Percentiles rank a stretch among this genome's conserved stretches.
phyloP scores from a whole-genome alignment of 37 sponge, comb jelly and placozoan species.

The Aphrocallistes beatrix region DNA sequence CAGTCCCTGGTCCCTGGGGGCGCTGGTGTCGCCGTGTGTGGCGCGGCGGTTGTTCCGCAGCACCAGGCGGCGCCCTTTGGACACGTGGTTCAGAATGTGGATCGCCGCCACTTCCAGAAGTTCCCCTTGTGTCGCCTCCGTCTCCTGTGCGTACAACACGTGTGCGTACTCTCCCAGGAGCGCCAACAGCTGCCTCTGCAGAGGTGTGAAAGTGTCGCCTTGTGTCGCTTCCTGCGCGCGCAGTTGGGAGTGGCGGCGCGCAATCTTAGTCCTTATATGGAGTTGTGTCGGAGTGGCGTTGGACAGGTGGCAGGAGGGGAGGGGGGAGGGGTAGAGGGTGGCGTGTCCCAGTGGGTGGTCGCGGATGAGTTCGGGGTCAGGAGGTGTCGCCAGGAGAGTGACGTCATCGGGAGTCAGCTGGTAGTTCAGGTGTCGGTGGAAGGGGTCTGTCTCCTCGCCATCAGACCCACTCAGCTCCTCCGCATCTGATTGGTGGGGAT shows the following conservation, averaged over 20 bases:
- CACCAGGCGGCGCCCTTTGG: neutral
- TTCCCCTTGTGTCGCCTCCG: neutral
- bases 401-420: neutral
- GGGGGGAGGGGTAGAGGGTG: slow-evolving; percentile 5
- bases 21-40: neutral
- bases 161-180: neutral
- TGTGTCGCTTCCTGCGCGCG: neutral
- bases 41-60: neutral
- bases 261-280: neutral
- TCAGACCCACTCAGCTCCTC: neutral
- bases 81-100: neutral
- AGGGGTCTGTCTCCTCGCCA: neutral
- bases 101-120: neutral
- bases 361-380: neutral
- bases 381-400: neutral
- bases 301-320: neutral
- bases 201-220: neutral
- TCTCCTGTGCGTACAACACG: neutral
- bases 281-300: neutral
- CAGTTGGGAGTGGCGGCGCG: neutral
- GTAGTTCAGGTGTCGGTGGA: neutral
- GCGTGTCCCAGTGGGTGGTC: neutral
- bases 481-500: neutral
- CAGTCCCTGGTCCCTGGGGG: slow-evolving; percentile 72
- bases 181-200: neutral